Conservation (phyloP, 37 sponge, comb jelly and placozoan species). For the Cladorhizidae sp. region DNA sequence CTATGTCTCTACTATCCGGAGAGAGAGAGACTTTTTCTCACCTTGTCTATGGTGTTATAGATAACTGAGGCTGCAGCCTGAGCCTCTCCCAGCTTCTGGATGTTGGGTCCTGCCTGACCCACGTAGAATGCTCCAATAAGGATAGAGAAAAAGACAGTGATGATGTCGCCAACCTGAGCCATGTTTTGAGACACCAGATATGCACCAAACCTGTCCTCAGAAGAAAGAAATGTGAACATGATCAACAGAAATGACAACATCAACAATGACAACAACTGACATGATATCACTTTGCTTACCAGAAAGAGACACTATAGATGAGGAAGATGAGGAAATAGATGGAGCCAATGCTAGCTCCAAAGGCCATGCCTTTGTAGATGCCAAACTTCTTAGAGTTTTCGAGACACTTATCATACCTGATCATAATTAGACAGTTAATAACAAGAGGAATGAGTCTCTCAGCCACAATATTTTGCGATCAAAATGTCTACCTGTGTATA, state of each 20-base stretch:
- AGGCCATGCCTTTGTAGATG: constrained; percentile 51
- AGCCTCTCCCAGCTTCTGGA: constrained; percentile 60
- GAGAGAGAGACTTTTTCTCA: constrained; percentile 12
- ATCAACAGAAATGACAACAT: no score
- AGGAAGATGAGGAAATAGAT: constrained; percentile 57
- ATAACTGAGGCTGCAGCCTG: constrained; percentile 62
- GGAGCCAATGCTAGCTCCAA: constrained; percentile 41
- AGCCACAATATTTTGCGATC: background rate
- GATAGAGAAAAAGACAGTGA: constrained; percentile 70
- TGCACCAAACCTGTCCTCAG: constrained; percentile 49
- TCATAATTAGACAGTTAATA: background rate
- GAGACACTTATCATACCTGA: constrained; percentile 48
- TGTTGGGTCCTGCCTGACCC: constrained; percentile 72
- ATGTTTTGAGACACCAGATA: constrained; percentile 48
- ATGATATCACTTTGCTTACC: background rate
- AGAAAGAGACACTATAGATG: constrained; percentile 56
- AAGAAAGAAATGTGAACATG: no score
- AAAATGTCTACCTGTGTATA: no score
- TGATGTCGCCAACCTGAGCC: constrained; percentile 35
- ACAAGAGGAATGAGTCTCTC: no score
- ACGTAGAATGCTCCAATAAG: constrained; percentile 77
- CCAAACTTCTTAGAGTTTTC: constrained; percentile 52
- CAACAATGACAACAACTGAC: no score
- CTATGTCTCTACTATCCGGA: background rate
- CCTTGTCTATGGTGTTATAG: constrained; percentile 80